Evolutionary conservation across 2,113 vertebrate genomes (phyloP).

Genomic region (Rhinoderma darwinii): DNA sequence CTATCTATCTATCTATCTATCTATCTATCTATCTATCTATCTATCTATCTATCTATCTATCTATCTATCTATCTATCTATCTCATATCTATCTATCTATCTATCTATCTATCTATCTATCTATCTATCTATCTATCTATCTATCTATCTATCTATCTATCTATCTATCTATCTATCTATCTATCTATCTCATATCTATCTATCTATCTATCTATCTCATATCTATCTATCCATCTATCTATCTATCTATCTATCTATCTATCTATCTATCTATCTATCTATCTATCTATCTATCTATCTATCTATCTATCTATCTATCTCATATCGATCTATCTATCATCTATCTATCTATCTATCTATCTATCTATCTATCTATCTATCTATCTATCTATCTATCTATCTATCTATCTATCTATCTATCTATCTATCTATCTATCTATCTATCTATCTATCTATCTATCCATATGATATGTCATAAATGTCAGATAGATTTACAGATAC

Average conservation of each 20-base stretch:
- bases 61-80: too few species aligned
- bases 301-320: constrained; percentile 11
- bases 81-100: constrained; percentile 1
- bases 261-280: not conserved
- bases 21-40: not conserved
- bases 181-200: not conserved
- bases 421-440: constrained; percentile 1
- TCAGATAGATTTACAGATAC: too few species aligned
- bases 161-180: constrained; percentile 8
- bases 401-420: constrained; percentile 4
- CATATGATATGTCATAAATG: too few species aligned
- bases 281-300: not conserved
- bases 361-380: not conserved
- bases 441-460: not conserved
- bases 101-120: constrained; percentile 5
- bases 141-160: not conserved
- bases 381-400: constrained; percentile 11
- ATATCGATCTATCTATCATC: too few species aligned
- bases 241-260: constrained; percentile 11
- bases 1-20: constrained; percentile 11
- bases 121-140: not conserved
- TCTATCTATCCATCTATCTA: too few species aligned
- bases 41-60: not conserved
- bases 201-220: not conserved
- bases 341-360: not conserved